A percentile compares a stretch with the other conserved stretches of the same genome.
phyloP scores from a whole-genome alignment of 2,888 invertebrate species.

The Anoplius nigerrimus region DNA sequence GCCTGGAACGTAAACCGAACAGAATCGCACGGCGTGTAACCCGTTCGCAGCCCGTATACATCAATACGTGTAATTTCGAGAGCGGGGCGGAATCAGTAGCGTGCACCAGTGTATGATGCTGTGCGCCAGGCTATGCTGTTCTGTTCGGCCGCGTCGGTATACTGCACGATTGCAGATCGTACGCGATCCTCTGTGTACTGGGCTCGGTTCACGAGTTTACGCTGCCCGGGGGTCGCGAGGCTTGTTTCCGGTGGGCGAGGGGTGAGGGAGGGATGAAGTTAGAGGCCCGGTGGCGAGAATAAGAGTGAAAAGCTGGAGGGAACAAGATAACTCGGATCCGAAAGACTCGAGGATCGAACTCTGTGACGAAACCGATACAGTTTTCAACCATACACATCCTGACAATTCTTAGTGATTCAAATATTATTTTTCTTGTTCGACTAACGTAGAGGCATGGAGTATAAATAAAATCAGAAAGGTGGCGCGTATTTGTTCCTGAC shows the following conservation, averaged over 20 bases:
- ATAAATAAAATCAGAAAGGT: too few relatives aligned
- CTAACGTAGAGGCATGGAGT: too few relatives aligned
- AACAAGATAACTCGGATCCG: too few relatives aligned
- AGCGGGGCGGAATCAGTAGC: conserved; percentile 59
- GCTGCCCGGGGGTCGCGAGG: conserved; percentile 9
- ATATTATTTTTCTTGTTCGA: too few relatives aligned
- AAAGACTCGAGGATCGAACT: too few relatives aligned
- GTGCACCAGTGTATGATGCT: conserved; percentile 54
- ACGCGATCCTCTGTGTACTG: conserved; percentile 54
- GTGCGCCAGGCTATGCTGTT: conserved; percentile 18
- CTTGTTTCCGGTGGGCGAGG: too few relatives aligned
- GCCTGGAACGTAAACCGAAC: conserved; percentile 56
- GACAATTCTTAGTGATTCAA: too few relatives aligned
- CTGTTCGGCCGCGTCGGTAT: conserved; percentile 31
- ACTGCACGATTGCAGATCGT: conserved; percentile 50
- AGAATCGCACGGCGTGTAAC: conserved; percentile 65
- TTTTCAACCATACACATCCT: too few relatives aligned
- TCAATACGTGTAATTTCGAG: conserved; percentile 72
- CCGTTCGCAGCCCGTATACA: conserved; percentile 59
- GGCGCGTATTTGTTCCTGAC: too few relatives aligned
- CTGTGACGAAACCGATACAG: too few relatives aligned
- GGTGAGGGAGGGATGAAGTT: conserved; percentile 7
- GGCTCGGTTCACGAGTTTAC: conserved; percentile 56
- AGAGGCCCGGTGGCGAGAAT: not conserved
- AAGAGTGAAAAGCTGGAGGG: not conserved